Base-by-base conservation (phyloP, 1,140 invertebrate genomes). In the Hyphantria cunea region DNA sequence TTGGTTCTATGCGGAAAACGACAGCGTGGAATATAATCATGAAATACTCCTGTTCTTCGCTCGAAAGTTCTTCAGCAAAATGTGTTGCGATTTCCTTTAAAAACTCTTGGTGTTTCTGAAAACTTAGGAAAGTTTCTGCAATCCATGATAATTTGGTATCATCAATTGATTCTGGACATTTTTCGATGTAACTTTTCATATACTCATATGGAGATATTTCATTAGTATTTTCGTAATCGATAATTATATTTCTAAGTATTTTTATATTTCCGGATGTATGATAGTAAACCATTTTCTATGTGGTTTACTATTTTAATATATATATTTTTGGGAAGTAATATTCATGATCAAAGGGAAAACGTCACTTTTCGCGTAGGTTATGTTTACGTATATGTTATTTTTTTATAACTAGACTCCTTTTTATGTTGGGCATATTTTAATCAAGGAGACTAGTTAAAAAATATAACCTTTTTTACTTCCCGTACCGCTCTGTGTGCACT, bases 281-380 rank as follows among this genome's bases (percentile, higher is more conserved):
- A 66, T 82, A 89, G 63, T 79, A 89, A 73, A 86, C 86, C 87
- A 90, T 90, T 53, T 58, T 78, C n/a, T n/a, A 61, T 66, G 13
- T 39, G 17, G 47, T 66, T 69, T 64, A 69, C 54, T 56, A 55
- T 53, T 42, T 34, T 42, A 14, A 31, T 25, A 37, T 51, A 67
- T 58, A 63, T 68, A 37, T 37, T 3, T 25, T 25, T 25, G 2
- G 5, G 17, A 25, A 25, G 17, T 25, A 25, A 25, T 25, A 25
- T 25, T 3, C 17, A 25, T 25, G 17, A 25, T 5, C 17, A 25
- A 25, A 25, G 17, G 5, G 17, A 25, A 25, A 25, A 25, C 17
- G 17, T 25, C 17, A 25, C 17, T 25, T 25, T 5, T 25, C 17
- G 17, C 17, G 17, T 25, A 25, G 17, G 17, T 25, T 25, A 25